Conservation (phyloP, 2,888 invertebrate species). For the Mythimna ferrago region DNA sequence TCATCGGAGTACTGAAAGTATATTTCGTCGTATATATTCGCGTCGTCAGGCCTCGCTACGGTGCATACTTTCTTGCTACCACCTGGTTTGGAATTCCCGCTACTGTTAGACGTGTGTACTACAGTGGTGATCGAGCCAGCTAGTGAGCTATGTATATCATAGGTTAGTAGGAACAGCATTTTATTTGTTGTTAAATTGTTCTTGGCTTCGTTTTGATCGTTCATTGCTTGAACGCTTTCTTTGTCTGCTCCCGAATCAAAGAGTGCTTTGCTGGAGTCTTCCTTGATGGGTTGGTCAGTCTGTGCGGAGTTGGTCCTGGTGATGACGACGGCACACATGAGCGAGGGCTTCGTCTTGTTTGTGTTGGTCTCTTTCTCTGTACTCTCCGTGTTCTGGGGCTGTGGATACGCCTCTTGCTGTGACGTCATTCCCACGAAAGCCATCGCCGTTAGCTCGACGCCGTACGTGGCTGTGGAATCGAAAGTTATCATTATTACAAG, state of each 20-base stretch:
- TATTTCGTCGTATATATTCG: slow-evolving; percentile 86
- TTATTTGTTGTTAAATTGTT: slow-evolving; percentile 84
- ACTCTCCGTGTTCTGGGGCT: slow-evolving; percentile 78
- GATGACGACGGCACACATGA: slow-evolving; percentile 84
- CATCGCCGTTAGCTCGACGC: slow-evolving; percentile 86
- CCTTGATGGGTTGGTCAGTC: slow-evolving; percentile 80
- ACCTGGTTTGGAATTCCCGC: slow-evolving; percentile 88
- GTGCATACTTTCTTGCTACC: slow-evolving; percentile 88
- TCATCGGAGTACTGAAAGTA: slow-evolving; percentile 91
- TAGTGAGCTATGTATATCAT: slow-evolving; percentile 92
- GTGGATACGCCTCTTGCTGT: slow-evolving; percentile 80
- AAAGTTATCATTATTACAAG: slow-evolving; percentile 16
- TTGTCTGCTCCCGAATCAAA: slow-evolving; percentile 84
- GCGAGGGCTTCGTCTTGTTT: slow-evolving; percentile 82
- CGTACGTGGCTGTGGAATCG: slow-evolving; percentile 79
- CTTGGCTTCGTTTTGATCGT: slow-evolving; percentile 94
- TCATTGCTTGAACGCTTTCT: slow-evolving; percentile 93
- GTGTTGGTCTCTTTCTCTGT: slow-evolving; percentile 80
- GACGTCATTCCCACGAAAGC: slow-evolving; percentile 85
- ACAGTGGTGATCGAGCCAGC: slow-evolving; percentile 87
- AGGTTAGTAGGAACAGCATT: slow-evolving; percentile 92
- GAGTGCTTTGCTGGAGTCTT: slow-evolving; percentile 84
- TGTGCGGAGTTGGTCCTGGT: slow-evolving; percentile 77
- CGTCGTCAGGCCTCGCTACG: slow-evolving; percentile 81
- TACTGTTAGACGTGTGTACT: slow-evolving; percentile 84